phyloP scores from a whole-genome alignment of 2,888 invertebrate genomes.

The Biston stratarius region DNA sequence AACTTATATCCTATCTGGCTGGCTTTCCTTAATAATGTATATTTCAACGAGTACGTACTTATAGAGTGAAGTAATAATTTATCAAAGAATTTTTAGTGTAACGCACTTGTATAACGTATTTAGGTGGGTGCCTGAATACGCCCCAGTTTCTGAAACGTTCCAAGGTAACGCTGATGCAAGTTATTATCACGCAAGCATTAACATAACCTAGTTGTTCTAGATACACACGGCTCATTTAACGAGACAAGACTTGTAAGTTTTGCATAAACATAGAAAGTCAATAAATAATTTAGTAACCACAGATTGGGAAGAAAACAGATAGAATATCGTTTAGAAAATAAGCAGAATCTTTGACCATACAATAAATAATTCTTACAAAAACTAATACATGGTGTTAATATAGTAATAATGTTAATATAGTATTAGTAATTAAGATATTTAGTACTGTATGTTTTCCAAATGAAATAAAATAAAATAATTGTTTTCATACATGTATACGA shows the following conservation, averaged over 20 bases:
- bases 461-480: no score
- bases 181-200: constrained; percentile 25
- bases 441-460: no score
- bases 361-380: no score
- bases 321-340: no score
- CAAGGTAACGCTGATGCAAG: constrained; percentile 19
- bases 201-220: constrained; percentile 19
- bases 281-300: neutral
- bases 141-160: constrained; percentile 16
- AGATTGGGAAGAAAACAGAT: neutral
- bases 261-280: neutral
- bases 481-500: no score
- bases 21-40: no score
- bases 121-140: constrained; percentile 3
- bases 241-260: neutral
- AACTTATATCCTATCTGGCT: no score
- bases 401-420: no score
- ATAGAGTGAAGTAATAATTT: neutral
- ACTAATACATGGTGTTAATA: no score
- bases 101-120: neutral
- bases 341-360: no score
- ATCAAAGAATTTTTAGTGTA: neutral
- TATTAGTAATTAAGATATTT: no score
- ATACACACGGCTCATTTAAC: neutral
- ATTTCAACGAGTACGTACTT: no score